These are phyloP conservation scores for Branchellion lobata DNA, from an alignment of 2,888 invertebrate species.

Conservation along the genomic window DNA sequence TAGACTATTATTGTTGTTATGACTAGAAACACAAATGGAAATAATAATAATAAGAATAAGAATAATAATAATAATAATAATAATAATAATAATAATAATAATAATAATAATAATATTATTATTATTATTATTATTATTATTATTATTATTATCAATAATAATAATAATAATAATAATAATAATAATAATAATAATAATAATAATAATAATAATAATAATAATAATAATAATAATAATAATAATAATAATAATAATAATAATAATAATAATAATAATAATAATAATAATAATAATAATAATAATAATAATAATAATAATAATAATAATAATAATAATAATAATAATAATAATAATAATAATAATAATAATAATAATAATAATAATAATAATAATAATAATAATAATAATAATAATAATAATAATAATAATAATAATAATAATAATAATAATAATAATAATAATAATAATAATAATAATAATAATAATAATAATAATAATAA, in stretches of 20 bases:
- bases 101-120: background rate
- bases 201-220: slow-evolving; percentile 13
- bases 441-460: background rate
- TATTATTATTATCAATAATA: background rate
- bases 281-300: background rate
- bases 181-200: slow-evolving; percentile 1
- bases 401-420: background rate
- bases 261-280: slow-evolving; percentile 20
- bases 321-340: background rate
- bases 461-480: too few relatives aligned
- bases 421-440: background rate
- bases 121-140: background rate
- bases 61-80: too few relatives aligned
- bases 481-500: too few relatives aligned
- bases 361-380: background rate
- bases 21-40: too few relatives aligned
- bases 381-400: background rate
- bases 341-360: background rate
- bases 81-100: too few relatives aligned
- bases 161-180: background rate
- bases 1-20: too few relatives aligned
- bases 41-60: too few relatives aligned
- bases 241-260: slow-evolving; percentile 6
- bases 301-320: too few relatives aligned
- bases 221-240: slow-evolving; percentile 6